Evolutionary conservation across 2,113 vertebrate species (phyloP).

Genomic region (Hymenochirus boettgeri): DNA sequence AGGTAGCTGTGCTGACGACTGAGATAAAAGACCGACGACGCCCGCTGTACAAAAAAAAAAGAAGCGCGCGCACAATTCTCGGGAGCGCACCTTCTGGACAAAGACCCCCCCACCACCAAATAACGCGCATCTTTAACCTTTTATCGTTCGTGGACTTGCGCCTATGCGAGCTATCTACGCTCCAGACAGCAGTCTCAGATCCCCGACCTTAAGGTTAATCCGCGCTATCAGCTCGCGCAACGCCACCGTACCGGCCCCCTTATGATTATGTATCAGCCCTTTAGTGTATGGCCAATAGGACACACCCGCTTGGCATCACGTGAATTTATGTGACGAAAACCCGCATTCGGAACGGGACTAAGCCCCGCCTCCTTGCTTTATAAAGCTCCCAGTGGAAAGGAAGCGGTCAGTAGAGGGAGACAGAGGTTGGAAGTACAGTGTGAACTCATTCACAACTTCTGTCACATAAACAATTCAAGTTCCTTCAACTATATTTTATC

Average conservation of each 20-base stretch:
- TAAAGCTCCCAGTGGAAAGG: slow-evolving; percentile 66
- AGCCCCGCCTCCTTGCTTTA: slow-evolving; percentile 49
- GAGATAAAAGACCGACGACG: slow-evolving; percentile 18
- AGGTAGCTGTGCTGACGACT: slow-evolving; percentile 17
- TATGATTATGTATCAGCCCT: slow-evolving; percentile 50
- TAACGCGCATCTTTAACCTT: background rate
- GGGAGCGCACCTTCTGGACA: background rate
- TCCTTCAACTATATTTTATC: background rate
- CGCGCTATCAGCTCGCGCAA: background rate
- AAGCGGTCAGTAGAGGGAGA: slow-evolving; percentile 73
- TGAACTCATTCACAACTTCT: slow-evolving; percentile 62
- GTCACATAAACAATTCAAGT: slow-evolving; percentile 41
- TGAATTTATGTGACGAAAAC: slow-evolving; percentile 48
- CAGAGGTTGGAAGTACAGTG: slow-evolving; percentile 67
- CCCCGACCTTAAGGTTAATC: too few relatives aligned
- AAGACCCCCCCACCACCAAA: fast-evolving
- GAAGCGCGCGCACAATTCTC: background rate
- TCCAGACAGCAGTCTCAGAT: too few relatives aligned
- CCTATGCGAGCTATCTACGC: too few relatives aligned
- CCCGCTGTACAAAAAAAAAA: background rate
- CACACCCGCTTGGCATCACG: slow-evolving; percentile 41
- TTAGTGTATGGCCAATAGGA: slow-evolving; percentile 34
- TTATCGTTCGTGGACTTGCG: too few relatives aligned
- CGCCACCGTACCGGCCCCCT: slow-evolving; percentile 37
- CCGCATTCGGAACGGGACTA: too few relatives aligned